phyloP scores from a whole-genome alignment of 2,797 vertebrate species.

The Pangasius sanitwongsei region DNA sequence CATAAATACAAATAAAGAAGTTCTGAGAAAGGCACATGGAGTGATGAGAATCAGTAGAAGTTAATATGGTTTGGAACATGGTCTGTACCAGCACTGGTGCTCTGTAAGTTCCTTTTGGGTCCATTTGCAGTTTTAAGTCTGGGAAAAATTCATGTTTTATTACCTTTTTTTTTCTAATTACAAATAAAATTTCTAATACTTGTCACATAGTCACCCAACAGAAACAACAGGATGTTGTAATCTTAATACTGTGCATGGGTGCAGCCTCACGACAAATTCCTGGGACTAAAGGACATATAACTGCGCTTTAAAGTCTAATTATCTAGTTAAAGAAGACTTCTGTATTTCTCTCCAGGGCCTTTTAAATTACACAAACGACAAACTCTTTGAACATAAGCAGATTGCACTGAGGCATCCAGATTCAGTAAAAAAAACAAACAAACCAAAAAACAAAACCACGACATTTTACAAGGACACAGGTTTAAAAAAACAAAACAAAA shows the following conservation, averaged over 20 bases:
- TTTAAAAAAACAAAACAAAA: not conserved
- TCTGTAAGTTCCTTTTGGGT: not conserved
- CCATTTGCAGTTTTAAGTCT: not conserved
- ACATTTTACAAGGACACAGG: not conserved
- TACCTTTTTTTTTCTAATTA: not conserved
- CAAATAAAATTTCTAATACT: not conserved
- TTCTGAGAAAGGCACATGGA: constrained; percentile 1
- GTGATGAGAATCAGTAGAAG: not conserved
- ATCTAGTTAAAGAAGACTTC: not conserved
- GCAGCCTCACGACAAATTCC: not conserved
- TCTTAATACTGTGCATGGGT: not conserved
- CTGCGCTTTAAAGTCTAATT: not conserved
- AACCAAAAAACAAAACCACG: not conserved
- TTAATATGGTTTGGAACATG: not conserved
- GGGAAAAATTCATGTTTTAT: not conserved
- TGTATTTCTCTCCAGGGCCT: not conserved
- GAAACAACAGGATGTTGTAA: not conserved
- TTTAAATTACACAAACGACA: not conserved
- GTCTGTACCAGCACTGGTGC: not conserved
- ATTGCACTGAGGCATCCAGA: not conserved
- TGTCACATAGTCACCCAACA: not conserved
- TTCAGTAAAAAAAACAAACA: not conserved
- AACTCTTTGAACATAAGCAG: too few relatives aligned
- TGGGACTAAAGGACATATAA: not conserved
- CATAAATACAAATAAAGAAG: not conserved